Base-by-base conservation (phyloP, 2,888 invertebrate species). In the Peribatodes rhomboidaria region DNA sequence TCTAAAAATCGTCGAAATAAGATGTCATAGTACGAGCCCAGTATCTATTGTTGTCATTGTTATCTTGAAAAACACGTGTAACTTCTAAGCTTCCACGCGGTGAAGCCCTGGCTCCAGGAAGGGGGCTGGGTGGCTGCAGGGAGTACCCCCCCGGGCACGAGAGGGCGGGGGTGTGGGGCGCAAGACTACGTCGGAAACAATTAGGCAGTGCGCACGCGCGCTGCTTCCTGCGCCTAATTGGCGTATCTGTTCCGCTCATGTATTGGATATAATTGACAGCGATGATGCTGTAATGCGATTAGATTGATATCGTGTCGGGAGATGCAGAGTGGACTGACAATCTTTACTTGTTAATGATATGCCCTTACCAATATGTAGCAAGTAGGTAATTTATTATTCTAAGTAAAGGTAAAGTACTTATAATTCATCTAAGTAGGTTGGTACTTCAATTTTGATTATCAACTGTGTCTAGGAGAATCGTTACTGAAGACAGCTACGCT, bases 141-240 rank as follows among this genome's bases (percentile, higher is more conserved):
- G 35, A 18, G 49, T 8, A 11, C 35, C 33, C 61, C 49, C 16
- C 22, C n/a, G 14, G 46, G 52, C 22, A 11, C 14, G 22, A n/a
- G n/a, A n/a, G n/a, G n/a, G n/a, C n/a, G n/a, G n/a, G 63, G 63
- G 62, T 67, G 71, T 57, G 63, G 68, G 73, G 62, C 47, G 65
- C 46, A 77, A 75, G 74, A 77, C 63, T 62, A 74, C 74, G 81
- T 81, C 85, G 86, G 92, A 92, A 90, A 81, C 90, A 91, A 92
- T 92, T 92, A 92, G 85, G 81, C 80, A 73, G 81, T 78, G 89
- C 91, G 91, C 92, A 90, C 83, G 90, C 92, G 91, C 90, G 87
- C 78, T 74, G 84, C 84, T 88, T 90, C 90, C 90, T 87, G 85
- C 78, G 69, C 72, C 82, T 90, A 91, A 92, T 91, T 90, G 92